A percentile compares a stretch with the other conserved stretches of the same genome.
Conservation (phyloP, 2,888 invertebrate genomes). For the Caenorhabditis parvicauda region DNA sequence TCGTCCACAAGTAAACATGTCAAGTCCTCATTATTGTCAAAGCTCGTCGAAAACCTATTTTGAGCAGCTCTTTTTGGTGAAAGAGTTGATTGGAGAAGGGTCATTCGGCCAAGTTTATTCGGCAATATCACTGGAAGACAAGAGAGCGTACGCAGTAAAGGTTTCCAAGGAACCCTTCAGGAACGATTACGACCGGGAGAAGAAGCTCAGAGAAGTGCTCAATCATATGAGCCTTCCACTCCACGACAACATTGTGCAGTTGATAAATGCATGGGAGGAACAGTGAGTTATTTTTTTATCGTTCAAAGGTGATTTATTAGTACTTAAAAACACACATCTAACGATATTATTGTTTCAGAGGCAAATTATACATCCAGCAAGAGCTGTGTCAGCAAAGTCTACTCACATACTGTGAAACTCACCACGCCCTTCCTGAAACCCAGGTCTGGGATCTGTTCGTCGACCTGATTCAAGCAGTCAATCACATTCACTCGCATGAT, state of each 20-base stretch:
- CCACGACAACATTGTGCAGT: slow-evolving; percentile 73
- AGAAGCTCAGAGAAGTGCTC: slow-evolving; percentile 65
- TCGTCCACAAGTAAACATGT: no score
- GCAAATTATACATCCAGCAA: slow-evolving; percentile 63
- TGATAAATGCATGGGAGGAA: slow-evolving; percentile 77
- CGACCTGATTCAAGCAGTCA: slow-evolving; percentile 69
- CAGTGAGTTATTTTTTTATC: slow-evolving; percentile 4
- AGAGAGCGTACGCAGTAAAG: slow-evolving; percentile 74
- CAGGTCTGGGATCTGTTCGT: slow-evolving; percentile 73
- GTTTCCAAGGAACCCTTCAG: slow-evolving; percentile 65
- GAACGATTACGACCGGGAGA: slow-evolving; percentile 31
- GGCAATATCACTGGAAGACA: slow-evolving; percentile 72
- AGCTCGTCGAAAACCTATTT: slow-evolving; percentile 69
- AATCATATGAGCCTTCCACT: slow-evolving; percentile 73
- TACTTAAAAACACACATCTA: neutral
- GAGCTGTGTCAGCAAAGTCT: slow-evolving; percentile 73
- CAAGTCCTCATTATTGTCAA: slow-evolving; percentile 62
- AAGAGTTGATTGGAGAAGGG: slow-evolving; percentile 73
- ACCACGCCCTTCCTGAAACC: slow-evolving; percentile 70
- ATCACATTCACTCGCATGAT: slow-evolving; percentile 73
- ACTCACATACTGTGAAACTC: slow-evolving; percentile 68
- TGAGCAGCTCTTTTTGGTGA: slow-evolving; percentile 72
- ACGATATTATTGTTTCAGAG: slow-evolving; percentile 9
- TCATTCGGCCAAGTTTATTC: slow-evolving; percentile 73
- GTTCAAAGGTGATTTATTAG: neutral